Conservation (phyloP, 2,797 vertebrate species). For the Artibeus jamaicensis region DNA sequence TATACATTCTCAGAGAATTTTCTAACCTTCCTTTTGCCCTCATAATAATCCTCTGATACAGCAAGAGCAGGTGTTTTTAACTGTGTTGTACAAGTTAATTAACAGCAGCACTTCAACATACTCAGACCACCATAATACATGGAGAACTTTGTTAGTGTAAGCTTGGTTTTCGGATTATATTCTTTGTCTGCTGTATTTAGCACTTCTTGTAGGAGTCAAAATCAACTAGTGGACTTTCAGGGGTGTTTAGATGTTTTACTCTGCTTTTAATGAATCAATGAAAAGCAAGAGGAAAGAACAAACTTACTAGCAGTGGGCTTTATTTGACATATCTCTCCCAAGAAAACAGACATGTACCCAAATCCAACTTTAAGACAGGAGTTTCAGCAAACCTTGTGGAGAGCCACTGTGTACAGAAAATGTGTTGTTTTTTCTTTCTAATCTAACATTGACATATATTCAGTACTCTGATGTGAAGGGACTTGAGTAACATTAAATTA, state of each 20-base stretch:
- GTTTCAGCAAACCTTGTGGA: not conserved
- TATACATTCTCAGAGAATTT: not conserved
- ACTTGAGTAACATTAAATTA: not conserved
- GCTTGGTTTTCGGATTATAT: not conserved
- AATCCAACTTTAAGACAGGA: not conserved
- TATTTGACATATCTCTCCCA: not conserved
- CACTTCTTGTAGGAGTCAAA: not conserved
- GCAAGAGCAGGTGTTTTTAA: not conserved
- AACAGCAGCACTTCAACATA: not conserved
- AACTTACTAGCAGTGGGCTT: not conserved
- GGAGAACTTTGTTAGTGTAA: not conserved
- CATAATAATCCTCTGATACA: not conserved
- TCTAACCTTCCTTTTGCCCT: not conserved
- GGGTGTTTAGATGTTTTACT: not conserved
- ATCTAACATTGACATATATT: not conserved
- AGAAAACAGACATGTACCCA: not conserved
- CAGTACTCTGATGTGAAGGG: not conserved
- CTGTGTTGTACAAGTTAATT: not conserved
- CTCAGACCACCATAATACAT: not conserved
- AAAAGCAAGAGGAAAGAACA: not conserved
- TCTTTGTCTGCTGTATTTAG: not conserved
- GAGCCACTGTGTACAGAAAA: not conserved
- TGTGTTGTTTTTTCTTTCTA: not conserved
- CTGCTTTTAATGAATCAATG: not conserved
- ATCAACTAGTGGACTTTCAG: not conserved